These are phyloP conservation scores for Allobates femoralis DNA, from an alignment of 2,797 vertebrate genomes.

Conservation along the genomic window DNA sequence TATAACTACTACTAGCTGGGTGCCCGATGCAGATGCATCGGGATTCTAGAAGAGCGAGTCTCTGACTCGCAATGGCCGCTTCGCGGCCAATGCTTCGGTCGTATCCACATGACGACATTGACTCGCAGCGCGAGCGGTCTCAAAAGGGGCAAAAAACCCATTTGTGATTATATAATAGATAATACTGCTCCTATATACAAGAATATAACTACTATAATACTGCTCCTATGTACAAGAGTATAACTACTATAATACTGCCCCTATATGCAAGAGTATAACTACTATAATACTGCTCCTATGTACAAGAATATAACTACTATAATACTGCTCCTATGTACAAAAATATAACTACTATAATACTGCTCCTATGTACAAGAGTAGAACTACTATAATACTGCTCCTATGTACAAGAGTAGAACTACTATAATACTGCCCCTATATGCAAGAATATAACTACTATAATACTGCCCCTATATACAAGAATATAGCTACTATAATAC, in stretches of 20 bases:
- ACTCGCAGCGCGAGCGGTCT: too few species aligned
- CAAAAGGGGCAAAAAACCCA: too few species aligned
- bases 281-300: neutral
- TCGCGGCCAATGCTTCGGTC: too few species aligned
- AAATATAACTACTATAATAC: conserved; percentile 11
- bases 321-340: neutral
- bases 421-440: neutral
- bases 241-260: conserved; percentile 2
- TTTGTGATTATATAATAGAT: too few species aligned
- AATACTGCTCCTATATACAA: neutral
- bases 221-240: neutral
- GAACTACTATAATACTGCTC: conserved; percentile 1
- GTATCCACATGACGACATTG: too few species aligned
- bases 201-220: conserved; percentile 3
- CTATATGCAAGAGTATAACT: neutral
- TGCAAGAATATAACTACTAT: conserved; percentile 1
- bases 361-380: neutral
- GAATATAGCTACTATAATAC: conserved; percentile 10
- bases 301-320: conserved; percentile 1
- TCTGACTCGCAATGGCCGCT: too few species aligned
- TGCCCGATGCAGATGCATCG: too few species aligned
- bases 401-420: neutral
- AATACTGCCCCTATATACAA: neutral
- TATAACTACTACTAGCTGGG: too few species aligned
- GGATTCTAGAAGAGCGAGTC: too few species aligned